Conservation (phyloP, 2,888 invertebrate genomes). For the Netelia fuscicornis region DNA sequence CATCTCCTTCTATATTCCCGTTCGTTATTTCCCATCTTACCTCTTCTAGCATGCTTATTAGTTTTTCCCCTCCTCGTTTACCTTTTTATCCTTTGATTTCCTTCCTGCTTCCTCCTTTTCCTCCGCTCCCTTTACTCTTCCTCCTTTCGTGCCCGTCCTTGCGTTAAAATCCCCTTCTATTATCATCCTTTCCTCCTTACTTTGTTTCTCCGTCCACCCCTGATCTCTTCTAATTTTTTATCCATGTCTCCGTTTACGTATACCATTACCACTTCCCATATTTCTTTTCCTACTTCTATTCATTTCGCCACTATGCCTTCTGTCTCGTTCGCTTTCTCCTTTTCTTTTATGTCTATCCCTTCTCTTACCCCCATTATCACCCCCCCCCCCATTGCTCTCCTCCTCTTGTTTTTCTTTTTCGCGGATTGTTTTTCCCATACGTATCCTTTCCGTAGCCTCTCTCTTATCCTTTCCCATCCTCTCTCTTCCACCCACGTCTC, state of each 20-base stretch:
- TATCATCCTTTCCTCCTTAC: not conserved
- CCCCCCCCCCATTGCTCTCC: not conserved
- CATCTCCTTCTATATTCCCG: constrained; percentile 22
- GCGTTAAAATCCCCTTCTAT: constrained; percentile 22
- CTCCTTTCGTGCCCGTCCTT: constrained; percentile 5
- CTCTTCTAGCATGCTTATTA: not conserved
- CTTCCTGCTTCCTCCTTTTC: not conserved
- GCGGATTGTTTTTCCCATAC: not conserved
- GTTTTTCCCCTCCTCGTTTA: constrained; percentile 5
- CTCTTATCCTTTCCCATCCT: not conserved
- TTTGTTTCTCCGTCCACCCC: not conserved
- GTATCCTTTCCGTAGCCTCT: no score
- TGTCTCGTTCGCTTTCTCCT: not conserved
- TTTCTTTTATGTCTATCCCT: not conserved
- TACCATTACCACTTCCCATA: constrained; percentile 10
- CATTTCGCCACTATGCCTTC: constrained; percentile 9
- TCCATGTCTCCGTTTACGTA: constrained; percentile 26
- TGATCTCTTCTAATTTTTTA: not conserved
- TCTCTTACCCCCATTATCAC: not conserved
- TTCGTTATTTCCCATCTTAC: constrained; percentile 9
- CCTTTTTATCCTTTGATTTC: constrained; percentile 3
- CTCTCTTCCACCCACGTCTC: constrained; percentile 14
- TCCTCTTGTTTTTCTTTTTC: not conserved
- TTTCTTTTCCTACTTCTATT: not conserved
- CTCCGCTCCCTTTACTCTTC: not conserved